A percentile compares a stretch with the other conserved stretches of the same genome.
Evolutionary conservation across 2,113 vertebrate species (phyloP).

Genomic region (Odontophorus gujanensis): DNA sequence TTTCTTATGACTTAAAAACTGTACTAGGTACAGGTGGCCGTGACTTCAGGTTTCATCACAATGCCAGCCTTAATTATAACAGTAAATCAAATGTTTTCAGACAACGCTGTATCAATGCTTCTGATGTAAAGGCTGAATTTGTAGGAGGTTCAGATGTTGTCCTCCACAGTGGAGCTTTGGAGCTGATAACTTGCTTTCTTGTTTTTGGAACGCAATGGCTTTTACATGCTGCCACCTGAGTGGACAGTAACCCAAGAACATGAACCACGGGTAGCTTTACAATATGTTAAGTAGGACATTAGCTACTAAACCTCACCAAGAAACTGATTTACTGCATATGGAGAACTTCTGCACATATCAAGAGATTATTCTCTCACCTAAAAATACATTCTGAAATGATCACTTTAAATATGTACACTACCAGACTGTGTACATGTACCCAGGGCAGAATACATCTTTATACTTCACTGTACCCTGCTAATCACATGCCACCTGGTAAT

Average conservation of each 20-base stretch:
- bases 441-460: slow-evolving; percentile 53
- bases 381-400: slow-evolving; percentile 44
- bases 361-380: slow-evolving; percentile 45
- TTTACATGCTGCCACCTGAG: neutral
- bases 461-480: slow-evolving; percentile 54
- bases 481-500: slow-evolving; percentile 62
- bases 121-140: neutral
- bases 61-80: neutral
- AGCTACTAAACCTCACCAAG: neutral
- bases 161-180: neutral
- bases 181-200: neutral
- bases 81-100: neutral
- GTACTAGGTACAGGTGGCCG: neutral
- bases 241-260: neutral
- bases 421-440: slow-evolving; percentile 56
- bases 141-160: neutral
- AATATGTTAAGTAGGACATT: neutral
- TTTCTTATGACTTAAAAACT: slow-evolving; percentile 40
- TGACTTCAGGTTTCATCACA: neutral
- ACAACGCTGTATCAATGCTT: neutral
- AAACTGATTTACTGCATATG: neutral
- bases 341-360: slow-evolving; percentile 11
- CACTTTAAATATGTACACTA: slow-evolving; percentile 20
- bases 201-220: neutral
- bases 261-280: neutral